Evolutionary conservation across 2,113 vertebrate genomes (phyloP).

Genomic region (Columba janthina): DNA sequence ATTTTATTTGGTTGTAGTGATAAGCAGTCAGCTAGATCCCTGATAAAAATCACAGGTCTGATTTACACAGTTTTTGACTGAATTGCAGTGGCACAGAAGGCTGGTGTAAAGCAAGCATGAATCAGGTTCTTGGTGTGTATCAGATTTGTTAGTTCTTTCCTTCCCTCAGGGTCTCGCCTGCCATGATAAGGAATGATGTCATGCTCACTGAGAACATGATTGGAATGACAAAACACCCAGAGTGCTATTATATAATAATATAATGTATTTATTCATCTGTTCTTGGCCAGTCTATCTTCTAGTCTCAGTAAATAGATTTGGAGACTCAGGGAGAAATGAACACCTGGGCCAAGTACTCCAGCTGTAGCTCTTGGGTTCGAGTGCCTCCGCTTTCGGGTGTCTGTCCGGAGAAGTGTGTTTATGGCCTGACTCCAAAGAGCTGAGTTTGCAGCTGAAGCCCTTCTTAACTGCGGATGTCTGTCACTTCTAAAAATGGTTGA

Average conservation of each 20-base stretch:
- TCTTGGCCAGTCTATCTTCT: neutral
- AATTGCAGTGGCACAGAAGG: neutral
- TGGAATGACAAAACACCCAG: neutral
- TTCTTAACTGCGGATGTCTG: neutral
- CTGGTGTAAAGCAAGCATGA: neutral
- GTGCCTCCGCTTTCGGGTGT: neutral
- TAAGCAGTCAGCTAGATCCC: neutral
- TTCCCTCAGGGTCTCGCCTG: neutral
- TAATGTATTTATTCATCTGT: neutral
- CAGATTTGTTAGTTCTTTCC: neutral
- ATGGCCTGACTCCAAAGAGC: neutral
- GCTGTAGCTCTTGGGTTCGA: neutral
- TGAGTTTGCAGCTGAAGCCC: slow-evolving; percentile 27
- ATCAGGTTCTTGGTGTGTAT: neutral
- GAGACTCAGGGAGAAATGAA: neutral
- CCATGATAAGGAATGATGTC: neutral
- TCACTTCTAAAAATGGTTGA: neutral
- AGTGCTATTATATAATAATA: neutral
- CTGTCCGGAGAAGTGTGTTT: neutral
- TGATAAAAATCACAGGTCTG: neutral
- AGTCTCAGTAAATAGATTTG: neutral
- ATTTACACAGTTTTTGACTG: neutral
- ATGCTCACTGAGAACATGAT: neutral
- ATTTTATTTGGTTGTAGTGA: neutral
- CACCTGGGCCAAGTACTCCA: neutral